These are phyloP conservation scores for Aegotheles bennettii DNA, from an alignment of 2,113 vertebrate genomes.

Conservation along the genomic window DNA sequence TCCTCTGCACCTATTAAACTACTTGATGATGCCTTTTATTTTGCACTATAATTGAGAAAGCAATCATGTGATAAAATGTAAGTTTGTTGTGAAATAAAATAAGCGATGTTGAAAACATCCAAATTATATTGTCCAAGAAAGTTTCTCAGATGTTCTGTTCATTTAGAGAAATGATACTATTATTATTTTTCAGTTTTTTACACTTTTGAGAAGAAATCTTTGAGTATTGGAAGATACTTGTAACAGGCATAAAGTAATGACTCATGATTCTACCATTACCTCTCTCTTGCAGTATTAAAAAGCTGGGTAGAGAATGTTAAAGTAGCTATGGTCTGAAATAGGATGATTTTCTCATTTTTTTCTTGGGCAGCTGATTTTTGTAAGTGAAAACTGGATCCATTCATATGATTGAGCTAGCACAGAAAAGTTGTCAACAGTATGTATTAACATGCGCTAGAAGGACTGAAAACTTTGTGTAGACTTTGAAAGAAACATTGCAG, in stretches of 20 bases:
- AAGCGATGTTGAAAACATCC: conserved; percentile 53
- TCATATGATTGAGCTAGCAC: background rate
- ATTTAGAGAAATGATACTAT: background rate
- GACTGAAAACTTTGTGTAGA: background rate
- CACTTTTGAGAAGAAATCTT: background rate
- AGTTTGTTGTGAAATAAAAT: conserved; percentile 66
- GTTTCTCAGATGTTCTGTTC: conserved; percentile 28
- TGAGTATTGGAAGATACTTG: background rate
- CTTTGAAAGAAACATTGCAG: background rate
- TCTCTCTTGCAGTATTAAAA: background rate
- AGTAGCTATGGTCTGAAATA: background rate
- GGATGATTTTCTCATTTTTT: background rate
- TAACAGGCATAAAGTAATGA: background rate
- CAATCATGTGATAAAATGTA: conserved; percentile 73
- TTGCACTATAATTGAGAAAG: conserved; percentile 73
- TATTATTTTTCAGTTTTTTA: conserved; percentile 10
- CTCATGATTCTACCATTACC: background rate
- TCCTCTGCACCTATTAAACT: conserved; percentile 73
- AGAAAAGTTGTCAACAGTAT: background rate
- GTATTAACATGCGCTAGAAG: background rate
- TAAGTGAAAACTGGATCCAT: background rate
- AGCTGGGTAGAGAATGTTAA: background rate
- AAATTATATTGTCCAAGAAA: conserved; percentile 54
- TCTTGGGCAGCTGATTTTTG: background rate
- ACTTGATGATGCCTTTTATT: conserved; percentile 77